Percentiles rank a stretch among this genome's conserved stretches.
Conservation (phyloP, 1,140 invertebrate species). For the Nautilus pompilius region DNA sequence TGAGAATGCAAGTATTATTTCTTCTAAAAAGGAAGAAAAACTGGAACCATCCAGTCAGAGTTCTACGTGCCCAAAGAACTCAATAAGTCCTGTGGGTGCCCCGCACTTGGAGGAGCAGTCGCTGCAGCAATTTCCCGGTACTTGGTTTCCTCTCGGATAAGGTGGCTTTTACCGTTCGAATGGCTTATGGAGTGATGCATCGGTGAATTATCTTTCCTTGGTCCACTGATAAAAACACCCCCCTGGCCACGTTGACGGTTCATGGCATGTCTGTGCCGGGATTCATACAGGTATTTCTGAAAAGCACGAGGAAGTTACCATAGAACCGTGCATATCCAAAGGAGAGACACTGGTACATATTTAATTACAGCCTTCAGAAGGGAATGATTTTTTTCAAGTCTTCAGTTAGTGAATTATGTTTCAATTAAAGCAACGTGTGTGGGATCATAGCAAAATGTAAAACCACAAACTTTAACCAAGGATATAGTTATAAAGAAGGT, state of each 20-base stretch:
- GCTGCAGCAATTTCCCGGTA: conserved; percentile 1
- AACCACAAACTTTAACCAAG: background rate
- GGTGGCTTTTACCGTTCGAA: background rate
- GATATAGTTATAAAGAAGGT: background rate
- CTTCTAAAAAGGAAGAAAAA: no score
- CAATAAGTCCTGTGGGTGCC: background rate
- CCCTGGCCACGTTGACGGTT: conserved; percentile 95
- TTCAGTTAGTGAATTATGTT: no score
- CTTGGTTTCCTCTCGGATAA: background rate
- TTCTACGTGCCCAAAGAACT: background rate
- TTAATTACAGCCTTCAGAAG: no score
- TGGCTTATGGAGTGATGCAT: background rate
- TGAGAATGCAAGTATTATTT: no score
- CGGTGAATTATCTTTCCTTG: background rate
- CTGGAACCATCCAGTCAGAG: no score
- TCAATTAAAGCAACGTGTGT: no score
- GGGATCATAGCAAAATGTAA: no score
- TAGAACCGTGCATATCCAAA: no score
- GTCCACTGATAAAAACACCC: conserved; percentile 59
- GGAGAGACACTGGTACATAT: no score
- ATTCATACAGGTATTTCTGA: conserved; percentile 99
- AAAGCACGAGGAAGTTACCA: no score
- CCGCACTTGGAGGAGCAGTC: background rate
- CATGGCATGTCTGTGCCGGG: conserved; percentile 95
- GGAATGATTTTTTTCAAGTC: no score